Conservation (phyloP, 2,888 invertebrate species). For the Ecliptopera silaceata region DNA sequence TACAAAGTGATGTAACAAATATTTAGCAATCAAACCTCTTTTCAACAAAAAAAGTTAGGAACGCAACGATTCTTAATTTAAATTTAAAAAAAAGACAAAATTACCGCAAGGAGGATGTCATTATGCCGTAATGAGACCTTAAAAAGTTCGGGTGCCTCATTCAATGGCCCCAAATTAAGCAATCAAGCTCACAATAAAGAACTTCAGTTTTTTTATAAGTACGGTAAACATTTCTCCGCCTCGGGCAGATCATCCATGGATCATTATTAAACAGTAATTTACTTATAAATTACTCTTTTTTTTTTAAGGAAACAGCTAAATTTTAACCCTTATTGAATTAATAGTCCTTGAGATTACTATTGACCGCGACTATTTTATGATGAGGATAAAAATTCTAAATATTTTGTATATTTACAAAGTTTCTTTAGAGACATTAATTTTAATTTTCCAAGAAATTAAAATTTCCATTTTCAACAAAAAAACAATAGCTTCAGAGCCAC, state of each 20-base stretch:
- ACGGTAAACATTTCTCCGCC: conserved; percentile 35
- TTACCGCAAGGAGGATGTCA: conserved; percentile 28
- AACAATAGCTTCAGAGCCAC: conserved; percentile 30
- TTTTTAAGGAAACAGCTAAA: conserved; percentile 19
- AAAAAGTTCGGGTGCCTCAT: conserved; percentile 28
- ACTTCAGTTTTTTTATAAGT: conserved; percentile 19
- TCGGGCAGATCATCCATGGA: conserved; percentile 27
- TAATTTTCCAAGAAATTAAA: background rate
- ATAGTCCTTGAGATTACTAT: conserved; percentile 6
- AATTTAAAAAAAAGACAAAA: conserved; percentile 28
- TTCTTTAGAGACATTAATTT: background rate
- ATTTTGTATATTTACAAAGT: background rate
- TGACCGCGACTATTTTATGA: too few species aligned
- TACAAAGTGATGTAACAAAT: too few species aligned
- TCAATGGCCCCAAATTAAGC: conserved; percentile 36
- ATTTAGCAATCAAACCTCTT: too few species aligned
- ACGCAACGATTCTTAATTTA: conserved; percentile 21
- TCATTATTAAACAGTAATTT: conserved; percentile 30
- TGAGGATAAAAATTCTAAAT: too few species aligned
- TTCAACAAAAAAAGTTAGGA: too few species aligned
- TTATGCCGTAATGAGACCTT: conserved; percentile 28
- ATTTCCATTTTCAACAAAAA: conserved; percentile 12
- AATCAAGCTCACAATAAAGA: conserved; percentile 30
- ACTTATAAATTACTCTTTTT: conserved; percentile 21
- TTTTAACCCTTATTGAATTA: background rate